These are phyloP conservation scores for Bombus superbus DNA, from an alignment of 1,140 invertebrate genomes.

Conservation along the genomic window DNA sequence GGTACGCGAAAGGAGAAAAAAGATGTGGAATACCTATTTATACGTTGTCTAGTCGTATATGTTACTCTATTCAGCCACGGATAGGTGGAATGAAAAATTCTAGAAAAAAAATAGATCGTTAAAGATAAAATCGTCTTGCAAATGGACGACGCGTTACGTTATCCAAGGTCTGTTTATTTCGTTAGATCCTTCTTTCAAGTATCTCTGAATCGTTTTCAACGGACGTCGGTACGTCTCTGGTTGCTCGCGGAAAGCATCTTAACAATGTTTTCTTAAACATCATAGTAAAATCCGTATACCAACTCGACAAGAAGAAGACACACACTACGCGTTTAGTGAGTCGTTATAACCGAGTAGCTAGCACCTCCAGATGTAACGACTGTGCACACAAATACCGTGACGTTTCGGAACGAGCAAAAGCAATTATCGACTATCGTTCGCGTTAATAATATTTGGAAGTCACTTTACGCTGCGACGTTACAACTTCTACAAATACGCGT, in stretches of 20 bases:
- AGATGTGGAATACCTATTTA: not conserved
- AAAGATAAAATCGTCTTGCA: not conserved
- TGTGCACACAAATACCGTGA: not conserved
- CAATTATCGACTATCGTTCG: not conserved
- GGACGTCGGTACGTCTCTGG: not conserved
- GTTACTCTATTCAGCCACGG: too few species aligned
- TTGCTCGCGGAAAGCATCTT: not conserved
- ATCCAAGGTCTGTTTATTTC: not conserved
- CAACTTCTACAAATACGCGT: too few species aligned
- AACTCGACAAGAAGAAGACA: not conserved
- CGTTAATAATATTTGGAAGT: not conserved
- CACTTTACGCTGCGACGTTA: rapidly evolving
- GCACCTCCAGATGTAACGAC: not conserved
- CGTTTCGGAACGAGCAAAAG: not conserved
- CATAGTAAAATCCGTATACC: not conserved
- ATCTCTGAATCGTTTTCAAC: not conserved
- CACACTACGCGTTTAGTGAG: not conserved
- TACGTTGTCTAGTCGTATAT: not conserved
- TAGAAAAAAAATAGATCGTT: not conserved
- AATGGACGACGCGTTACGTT: not conserved
- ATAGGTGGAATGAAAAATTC: not conserved
- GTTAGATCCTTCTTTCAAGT: not conserved
- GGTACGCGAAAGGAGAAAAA: not conserved
- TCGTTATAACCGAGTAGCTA: not conserved
- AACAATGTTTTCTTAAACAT: not conserved